These are phyloP conservation scores for Heliconius himera DNA, from an alignment of 1,140 invertebrate genomes.

Conservation along the genomic window DNA sequence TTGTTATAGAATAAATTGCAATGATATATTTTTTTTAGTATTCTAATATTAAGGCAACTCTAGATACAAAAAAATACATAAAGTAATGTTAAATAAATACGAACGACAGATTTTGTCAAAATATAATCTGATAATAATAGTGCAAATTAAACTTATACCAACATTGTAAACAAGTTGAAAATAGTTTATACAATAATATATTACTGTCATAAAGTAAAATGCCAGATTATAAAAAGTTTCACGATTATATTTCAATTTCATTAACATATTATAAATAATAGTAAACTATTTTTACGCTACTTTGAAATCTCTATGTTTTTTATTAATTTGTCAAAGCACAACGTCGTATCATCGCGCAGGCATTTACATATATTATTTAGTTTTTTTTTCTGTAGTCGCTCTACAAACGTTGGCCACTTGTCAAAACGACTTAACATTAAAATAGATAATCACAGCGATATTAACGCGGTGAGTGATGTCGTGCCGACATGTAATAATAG, in stretches of 20 bases:
- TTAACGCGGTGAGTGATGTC: conserved; percentile 76
- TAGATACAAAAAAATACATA: too few relatives aligned
- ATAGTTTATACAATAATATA: neutral
- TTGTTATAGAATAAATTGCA: too few relatives aligned
- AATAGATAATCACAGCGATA: conserved; percentile 73
- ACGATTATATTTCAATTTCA: neutral
- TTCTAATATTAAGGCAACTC: too few relatives aligned
- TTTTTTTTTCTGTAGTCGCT: conserved; percentile 27
- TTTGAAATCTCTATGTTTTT: neutral
- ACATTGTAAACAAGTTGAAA: neutral
- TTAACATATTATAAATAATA: conserved; percentile 4
- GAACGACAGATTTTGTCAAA: too few relatives aligned
- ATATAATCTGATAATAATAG: neutral
- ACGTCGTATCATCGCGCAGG: neutral
- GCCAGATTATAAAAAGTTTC: neutral
- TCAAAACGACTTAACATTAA: conserved; percentile 67
- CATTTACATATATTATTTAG: conserved; percentile 5
- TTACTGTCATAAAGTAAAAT: neutral
- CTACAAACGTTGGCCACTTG: conserved; percentile 56
- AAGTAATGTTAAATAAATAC: too few relatives aligned
- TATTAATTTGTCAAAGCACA: conserved; percentile 1
- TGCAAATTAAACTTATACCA: too few relatives aligned
- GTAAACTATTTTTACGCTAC: neutral
- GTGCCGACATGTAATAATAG: conserved; percentile 73
- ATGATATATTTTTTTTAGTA: too few relatives aligned